Evolutionary conservation across 2,113 vertebrate species (phyloP).

Genomic region (Suncus etruscus): DNA sequence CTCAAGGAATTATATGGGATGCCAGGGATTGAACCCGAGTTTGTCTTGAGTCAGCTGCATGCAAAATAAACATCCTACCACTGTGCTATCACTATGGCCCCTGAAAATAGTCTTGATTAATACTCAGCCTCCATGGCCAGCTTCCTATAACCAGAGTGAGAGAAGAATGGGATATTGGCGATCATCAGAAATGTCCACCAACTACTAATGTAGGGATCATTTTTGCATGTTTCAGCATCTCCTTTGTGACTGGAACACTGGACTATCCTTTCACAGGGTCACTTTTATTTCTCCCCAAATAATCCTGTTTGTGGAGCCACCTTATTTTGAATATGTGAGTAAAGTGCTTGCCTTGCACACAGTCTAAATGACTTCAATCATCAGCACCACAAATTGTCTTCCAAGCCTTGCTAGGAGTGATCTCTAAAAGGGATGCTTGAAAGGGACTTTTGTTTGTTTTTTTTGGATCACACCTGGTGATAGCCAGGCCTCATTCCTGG

Average conservation of each 20-base stretch:
- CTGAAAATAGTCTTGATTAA: too few relatives aligned
- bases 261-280: too few relatives aligned
- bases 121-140: neutral
- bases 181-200: neutral
- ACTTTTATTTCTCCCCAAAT: neutral
- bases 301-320: neutral
- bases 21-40: too few relatives aligned
- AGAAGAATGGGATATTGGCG: neutral
- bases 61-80: too few relatives aligned
- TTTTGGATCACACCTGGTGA: neutral
- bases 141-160: neutral
- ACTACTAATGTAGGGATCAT: neutral
- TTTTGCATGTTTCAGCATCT: neutral
- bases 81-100: too few relatives aligned
- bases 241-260: too few relatives aligned
- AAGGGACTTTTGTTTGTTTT: too few relatives aligned
- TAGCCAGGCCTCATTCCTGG: too few relatives aligned
- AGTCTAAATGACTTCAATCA: neutral
- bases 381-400: neutral
- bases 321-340: neutral
- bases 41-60: too few relatives aligned
- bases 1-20: too few relatives aligned
- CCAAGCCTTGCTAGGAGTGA: too few relatives aligned
- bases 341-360: neutral
- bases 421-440: too few relatives aligned